These are phyloP conservation scores for Hemichromis elongatus DNA, from an alignment of 2,113 vertebrate genomes.

Conservation along the genomic window DNA sequence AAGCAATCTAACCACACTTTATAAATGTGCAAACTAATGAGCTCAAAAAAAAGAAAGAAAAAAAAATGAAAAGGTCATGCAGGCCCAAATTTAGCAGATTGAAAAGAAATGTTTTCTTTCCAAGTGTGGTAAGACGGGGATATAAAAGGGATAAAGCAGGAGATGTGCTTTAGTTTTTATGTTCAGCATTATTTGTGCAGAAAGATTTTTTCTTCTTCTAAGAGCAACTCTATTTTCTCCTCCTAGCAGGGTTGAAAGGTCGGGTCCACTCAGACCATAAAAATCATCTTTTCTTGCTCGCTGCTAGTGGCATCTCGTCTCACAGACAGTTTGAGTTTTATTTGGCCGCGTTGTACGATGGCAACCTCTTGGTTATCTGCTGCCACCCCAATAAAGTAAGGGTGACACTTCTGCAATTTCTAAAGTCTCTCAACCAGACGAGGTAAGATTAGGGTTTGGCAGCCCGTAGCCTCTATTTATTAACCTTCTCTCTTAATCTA, in stretches of 20 bases:
- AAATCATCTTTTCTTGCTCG: not conserved
- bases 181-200: not conserved
- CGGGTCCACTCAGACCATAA: not conserved
- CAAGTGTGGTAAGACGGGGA: not conserved
- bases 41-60: not conserved
- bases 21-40: not conserved
- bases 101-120: not conserved
- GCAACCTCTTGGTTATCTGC: not conserved
- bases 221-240: not conserved
- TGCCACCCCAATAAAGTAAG: not conserved
- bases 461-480: not conserved
- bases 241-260: not conserved
- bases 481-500: not conserved
- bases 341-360: not conserved
- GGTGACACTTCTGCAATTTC: not conserved
- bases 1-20: not conserved
- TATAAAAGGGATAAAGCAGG: not conserved
- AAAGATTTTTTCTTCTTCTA: not conserved
- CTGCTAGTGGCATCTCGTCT: not conserved
- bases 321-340: not conserved
- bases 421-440: not conserved
- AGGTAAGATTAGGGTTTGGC: not conserved
- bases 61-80: not conserved
- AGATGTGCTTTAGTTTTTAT: not conserved
- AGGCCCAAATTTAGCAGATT: not conserved